A percentile compares a stretch with the other conserved stretches of the same genome.
These are phyloP conservation scores for Porites lobata DNA, from an alignment of 92 coral and sea anemone species.

Conservation along the genomic window DNA sequence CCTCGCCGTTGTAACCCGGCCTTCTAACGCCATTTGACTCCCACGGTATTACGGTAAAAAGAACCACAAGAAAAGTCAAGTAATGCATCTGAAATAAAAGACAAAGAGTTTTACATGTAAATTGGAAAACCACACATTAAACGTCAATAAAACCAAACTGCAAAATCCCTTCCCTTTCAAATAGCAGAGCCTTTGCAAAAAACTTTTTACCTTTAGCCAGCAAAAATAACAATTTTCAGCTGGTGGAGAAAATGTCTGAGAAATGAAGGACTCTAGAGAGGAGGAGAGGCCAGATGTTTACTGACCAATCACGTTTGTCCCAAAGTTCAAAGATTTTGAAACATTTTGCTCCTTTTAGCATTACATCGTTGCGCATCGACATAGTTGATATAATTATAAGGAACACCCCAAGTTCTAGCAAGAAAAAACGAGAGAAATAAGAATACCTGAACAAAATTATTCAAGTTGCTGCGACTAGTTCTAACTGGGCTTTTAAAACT, in stretches of 20 bases:
- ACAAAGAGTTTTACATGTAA: background rate
- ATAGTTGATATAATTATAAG: too few species aligned
- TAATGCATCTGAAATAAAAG: background rate
- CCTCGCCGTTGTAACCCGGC: background rate
- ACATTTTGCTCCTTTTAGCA: too few species aligned
- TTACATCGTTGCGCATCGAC: too few species aligned
- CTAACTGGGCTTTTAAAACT: too few species aligned
- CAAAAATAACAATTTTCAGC: too few species aligned
- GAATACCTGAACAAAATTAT: too few species aligned
- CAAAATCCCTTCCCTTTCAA: background rate
- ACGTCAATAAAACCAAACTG: background rate
- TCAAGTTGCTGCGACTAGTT: too few species aligned
- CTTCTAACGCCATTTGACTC: background rate
- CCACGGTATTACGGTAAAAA: background rate
- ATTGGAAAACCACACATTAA: background rate
- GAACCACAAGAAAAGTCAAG: background rate
- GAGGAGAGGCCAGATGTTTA: too few species aligned
- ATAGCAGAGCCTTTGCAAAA: background rate
- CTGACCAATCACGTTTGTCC: too few species aligned
- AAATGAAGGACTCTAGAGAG: background rate
- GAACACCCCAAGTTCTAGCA: too few species aligned
- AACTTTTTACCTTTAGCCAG: background rate
- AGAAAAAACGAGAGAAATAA: too few species aligned
- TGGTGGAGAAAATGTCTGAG: background rate
- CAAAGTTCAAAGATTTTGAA: too few species aligned